Conservation (phyloP, 2,888 invertebrate species). For the Synanthedon myopaeformis region DNA sequence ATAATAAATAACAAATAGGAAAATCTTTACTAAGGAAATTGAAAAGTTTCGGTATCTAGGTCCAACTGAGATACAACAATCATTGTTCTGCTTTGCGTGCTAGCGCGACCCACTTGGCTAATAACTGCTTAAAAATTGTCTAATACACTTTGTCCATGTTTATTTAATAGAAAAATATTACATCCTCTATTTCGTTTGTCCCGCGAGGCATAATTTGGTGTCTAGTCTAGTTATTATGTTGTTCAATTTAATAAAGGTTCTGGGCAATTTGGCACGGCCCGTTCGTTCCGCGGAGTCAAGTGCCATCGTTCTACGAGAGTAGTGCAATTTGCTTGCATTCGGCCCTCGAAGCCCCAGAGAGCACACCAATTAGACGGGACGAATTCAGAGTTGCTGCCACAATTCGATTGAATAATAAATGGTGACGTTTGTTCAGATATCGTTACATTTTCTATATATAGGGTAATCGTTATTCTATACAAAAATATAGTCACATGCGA, state of each 20-base stretch:
- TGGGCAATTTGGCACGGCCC: conserved; percentile 44
- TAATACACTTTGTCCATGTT: neutral
- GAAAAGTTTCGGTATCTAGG: no score
- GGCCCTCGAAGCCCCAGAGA: conserved; percentile 28
- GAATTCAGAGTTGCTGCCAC: conserved; percentile 43
- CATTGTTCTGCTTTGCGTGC: no score
- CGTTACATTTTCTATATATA: no score
- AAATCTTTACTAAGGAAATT: no score
- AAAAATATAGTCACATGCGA: no score
- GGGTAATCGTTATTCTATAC: no score
- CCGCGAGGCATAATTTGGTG: conserved; percentile 5
- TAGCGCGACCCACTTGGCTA: no score
- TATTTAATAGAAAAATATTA: conserved; percentile 13
- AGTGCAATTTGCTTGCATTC: conserved; percentile 51
- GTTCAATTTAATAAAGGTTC: conserved; percentile 45
- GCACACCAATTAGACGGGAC: conserved; percentile 56
- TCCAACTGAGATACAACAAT: no score
- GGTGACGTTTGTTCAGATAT: conserved; percentile 21
- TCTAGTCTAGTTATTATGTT: conserved; percentile 31
- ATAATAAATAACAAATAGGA: no score
- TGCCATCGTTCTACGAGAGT: conserved; percentile 33
- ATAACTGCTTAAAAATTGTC: no score
- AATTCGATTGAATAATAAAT: conserved; percentile 33
- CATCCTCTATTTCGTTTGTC: neutral
- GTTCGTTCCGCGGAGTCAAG: conserved; percentile 20